Base-by-base conservation (phyloP, 2,797 vertebrate genomes). In the Coendou prehensilis region DNA sequence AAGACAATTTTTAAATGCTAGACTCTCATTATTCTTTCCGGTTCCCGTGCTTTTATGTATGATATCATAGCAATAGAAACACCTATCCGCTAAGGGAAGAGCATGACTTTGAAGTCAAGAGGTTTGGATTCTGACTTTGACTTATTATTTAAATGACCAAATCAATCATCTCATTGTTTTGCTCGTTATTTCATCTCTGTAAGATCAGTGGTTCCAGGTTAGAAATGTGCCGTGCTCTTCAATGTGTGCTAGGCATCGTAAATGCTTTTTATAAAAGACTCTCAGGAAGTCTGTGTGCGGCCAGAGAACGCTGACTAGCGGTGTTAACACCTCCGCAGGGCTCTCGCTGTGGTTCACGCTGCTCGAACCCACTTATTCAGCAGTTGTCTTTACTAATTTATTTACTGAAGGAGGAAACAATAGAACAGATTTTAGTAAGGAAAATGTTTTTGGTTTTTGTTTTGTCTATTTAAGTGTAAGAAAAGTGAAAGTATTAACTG, bases 111-210 rank as follows among this genome's bases (percentile, higher is more conserved):
- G 5, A 91, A 86, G n/a, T 69, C 11, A 76, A 37, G 17, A 79
- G 45, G 9, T 76, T 93, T 91, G 57, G 22, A 10, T 87, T 90
- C 69, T 94, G 50, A 67, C 81, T 9, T 79, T 64, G 88, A 23
- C 15, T 95, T 59, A 37, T 63, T 93, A 22, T 80, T 94, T 94
- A 87, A 86, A 30, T 94, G 76, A 61, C 9, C 20, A 54, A 87
- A 59, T 1, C 41, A 57, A n/a, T 86, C 33, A 41, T 2, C 78
- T 79, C 17, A 80, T 22, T 9, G 76, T 5, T 89, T 84, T 6
- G 30, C 20, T 85, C 18, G 15, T 69, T 59, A 56, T 80, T 76
- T 50, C 4, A 59, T 81, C 23, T 26, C 47, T 61, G 4, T 71
- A 20, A 86, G 85, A 64, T 47, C 59, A 28, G 23, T 22, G 67